Evolutionary conservation across 2,113 vertebrate genomes (phyloP), one percentile per base, ranked within the genome.

Genomic region (Tachysurus vachellii): DNA sequence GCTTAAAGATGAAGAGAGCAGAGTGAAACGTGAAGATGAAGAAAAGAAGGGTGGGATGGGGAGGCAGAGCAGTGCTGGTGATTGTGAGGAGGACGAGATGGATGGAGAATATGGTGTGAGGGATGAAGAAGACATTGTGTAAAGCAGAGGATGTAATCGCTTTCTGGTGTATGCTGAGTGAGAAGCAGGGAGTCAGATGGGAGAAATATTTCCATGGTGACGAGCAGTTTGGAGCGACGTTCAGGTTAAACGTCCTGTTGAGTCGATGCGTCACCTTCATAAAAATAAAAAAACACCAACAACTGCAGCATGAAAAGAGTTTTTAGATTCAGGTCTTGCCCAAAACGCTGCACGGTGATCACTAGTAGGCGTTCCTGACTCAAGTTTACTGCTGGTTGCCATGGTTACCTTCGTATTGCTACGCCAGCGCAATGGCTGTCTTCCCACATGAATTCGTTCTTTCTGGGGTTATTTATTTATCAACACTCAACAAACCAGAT

Each of bases 161-260:
- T 79, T 28, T 70, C 44, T 53, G 44, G 26, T 19, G 57, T 50
- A 54, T 62, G 23, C 70, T 62, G 73, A 64, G 14, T 44, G 11
- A 12, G 54, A 31, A 50, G 54, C 7, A 28, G 56, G 36, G 19
- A 70, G 47, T 31, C n/a, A 36, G 57, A 64, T 44, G 5, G 76
- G 83, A 26, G 79, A 57, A 54, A 79, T 17, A 79, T 87, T 83
- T 64, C 86, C 86, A 87, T 87, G 86, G 86, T 76, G 86, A 87
- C 86, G 86, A 75, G 42, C 26, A 21, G 86, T 80, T 53, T 17
- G 80, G 57, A 82, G 23, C 28, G 6, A 53, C 17, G 26, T 10
- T 23, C 9, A 73, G 73, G 23, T 76, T 23, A 26, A 50, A 53
- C 2, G 13, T 50, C 44, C 12, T 76, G 23, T 76, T 3, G 4